Evolutionary conservation across 2,113 vertebrate species (phyloP).

Genomic region (Coptodon rendalli): DNA sequence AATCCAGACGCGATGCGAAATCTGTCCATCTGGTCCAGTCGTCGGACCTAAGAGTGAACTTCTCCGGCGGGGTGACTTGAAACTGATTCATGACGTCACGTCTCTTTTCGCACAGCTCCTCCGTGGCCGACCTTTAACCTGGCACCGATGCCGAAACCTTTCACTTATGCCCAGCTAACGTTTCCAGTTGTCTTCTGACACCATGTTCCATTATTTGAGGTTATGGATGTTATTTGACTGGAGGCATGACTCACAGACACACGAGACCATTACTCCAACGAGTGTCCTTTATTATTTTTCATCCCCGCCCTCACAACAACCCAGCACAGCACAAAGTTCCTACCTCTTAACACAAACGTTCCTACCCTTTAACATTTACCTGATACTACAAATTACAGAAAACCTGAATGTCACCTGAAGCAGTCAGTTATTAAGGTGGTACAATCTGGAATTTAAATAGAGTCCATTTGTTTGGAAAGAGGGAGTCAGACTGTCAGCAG

Average conservation of each 20-base stretch:
- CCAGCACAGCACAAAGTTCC: neutral
- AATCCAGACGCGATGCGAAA: neutral
- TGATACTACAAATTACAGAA: neutral
- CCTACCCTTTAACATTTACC: neutral
- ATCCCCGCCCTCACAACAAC: neutral
- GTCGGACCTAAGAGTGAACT: neutral
- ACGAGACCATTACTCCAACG: neutral
- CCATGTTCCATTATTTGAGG: neutral
- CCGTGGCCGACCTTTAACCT: neutral
- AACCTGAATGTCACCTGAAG: neutral
- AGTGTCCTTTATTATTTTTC: neutral
- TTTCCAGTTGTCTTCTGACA: neutral
- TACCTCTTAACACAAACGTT: neutral
- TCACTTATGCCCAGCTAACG: neutral
- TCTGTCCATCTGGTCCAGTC: neutral
- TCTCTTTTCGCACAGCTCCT: neutral
- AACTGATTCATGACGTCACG: neutral
- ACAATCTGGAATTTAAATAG: neutral
- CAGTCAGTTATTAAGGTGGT: neutral
- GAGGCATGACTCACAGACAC: neutral
- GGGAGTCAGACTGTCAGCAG: neutral
- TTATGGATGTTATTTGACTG: neutral
- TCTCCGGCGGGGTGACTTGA: neutral
- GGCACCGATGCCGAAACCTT: neutral
- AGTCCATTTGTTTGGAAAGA: neutral